Evolutionary conservation across 2,113 vertebrate genomes (phyloP).

Genomic region (Xiphophorus couchianus): DNA sequence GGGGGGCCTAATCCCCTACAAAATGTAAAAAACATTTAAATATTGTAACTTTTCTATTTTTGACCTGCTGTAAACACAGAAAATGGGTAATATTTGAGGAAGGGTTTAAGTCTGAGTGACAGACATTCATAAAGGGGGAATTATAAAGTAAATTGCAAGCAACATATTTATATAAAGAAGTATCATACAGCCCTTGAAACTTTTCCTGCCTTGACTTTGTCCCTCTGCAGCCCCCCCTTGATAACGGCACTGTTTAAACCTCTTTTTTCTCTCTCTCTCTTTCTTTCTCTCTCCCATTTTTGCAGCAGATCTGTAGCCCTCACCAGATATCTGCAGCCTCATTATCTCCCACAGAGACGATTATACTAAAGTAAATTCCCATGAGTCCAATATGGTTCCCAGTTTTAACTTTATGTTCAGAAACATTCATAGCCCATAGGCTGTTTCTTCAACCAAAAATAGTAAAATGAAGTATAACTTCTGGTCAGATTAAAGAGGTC

Average conservation of each 20-base stretch:
- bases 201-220: not conserved
- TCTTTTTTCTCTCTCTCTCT: not conserved
- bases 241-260: not conserved
- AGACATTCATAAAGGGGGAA: not conserved
- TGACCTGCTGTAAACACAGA: too few species aligned
- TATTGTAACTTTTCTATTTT: too few species aligned
- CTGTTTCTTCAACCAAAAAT: not conserved
- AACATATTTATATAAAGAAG: not conserved
- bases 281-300: not conserved
- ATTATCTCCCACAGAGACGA: constrained; percentile 50
- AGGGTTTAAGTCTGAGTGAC: too few species aligned
- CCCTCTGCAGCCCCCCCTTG: not conserved
- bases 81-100: too few species aligned
- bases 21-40: too few species aligned
- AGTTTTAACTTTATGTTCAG: not conserved
- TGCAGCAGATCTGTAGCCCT: constrained; percentile 33
- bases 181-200: not conserved
- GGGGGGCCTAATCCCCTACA: too few species aligned
- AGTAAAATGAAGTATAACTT: not conserved
- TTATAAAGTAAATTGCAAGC: not conserved
- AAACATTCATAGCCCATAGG: not conserved
- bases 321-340: constrained; percentile 60
- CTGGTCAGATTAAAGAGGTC: not conserved
- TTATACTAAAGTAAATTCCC: constrained; percentile 1
- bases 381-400: not conserved